Conservation (phyloP, 2,888 invertebrate species). For the Bellardia bayeri region DNA sequence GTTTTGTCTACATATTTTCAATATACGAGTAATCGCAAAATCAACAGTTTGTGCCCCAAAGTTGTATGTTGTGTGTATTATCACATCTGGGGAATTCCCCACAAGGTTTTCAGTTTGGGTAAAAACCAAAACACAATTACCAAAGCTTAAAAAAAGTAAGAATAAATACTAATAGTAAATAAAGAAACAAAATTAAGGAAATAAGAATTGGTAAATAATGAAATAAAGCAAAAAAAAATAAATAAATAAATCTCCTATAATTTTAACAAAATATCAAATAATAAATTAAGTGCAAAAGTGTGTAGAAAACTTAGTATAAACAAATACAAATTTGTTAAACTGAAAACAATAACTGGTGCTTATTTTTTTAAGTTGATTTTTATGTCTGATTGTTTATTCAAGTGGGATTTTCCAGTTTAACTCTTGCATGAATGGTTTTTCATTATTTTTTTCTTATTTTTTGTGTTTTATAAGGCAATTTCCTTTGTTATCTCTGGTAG, state of each 20-base stretch:
- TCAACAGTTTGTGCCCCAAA: not conserved
- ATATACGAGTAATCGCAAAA: not conserved
- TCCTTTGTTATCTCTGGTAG: not conserved
- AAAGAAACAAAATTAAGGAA: slow-evolving; percentile 48
- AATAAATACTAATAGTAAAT: slow-evolving; percentile 8
- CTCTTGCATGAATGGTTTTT: slow-evolving; percentile 64
- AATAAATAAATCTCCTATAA: not conserved
- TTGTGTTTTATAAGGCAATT: slow-evolving; percentile 34
- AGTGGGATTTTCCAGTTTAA: slow-evolving; percentile 65
- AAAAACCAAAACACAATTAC: slow-evolving; percentile 42
- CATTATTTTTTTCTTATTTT: slow-evolving; percentile 38
- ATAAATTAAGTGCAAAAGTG: slow-evolving; percentile 29
- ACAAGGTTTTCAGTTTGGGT: slow-evolving; percentile 51
- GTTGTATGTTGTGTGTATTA: slow-evolving; percentile 16
- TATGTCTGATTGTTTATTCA: slow-evolving; percentile 36
- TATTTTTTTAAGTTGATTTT: slow-evolving; percentile 33
- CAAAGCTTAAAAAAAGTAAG: not conserved
- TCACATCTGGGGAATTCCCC: slow-evolving; percentile 56
- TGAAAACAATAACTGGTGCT: slow-evolving; percentile 23
- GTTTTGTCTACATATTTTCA: not conserved
- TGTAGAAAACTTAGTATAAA: slow-evolving; percentile 8
- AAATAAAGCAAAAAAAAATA: slow-evolving; percentile 11
- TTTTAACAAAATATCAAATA: slow-evolving; percentile 31
- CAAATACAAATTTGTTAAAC: slow-evolving; percentile 7
- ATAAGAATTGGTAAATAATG: slow-evolving; percentile 50